Base-by-base conservation (phyloP, 1,140 invertebrate genomes). In the Drosophila kohkoa region DNA sequence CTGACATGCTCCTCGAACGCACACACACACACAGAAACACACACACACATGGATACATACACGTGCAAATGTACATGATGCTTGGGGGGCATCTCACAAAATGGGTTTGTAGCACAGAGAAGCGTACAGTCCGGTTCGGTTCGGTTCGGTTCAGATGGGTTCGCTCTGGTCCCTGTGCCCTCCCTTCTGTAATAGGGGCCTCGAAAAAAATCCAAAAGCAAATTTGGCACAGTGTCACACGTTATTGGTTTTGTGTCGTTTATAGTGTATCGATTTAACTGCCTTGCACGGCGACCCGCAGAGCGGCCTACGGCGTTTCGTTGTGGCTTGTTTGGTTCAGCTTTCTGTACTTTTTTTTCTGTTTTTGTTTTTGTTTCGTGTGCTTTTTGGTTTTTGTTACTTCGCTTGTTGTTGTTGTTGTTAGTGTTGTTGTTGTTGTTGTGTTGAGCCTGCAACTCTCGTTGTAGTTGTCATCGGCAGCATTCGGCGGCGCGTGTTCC, bases 261-360 rank as follows among this genome's bases (percentile, higher is more conserved):
- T 83, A 67, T 67, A 87, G 83, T 88, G 83, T 88, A 87, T 87
- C 83, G 83, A 87, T 87, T 87, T 83, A 83, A 87, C 77, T 69
- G 77, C 70, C 73, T 58, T 25, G 72, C 69, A 54, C 64, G 69
- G 73, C 83, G 38, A 77, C 83, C 79, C 83, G 83, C 57, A 30
- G 80, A 25, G 60, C 51, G 62, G 54, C 69, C 77, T 71, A 43
- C 49, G 66, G 73, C 76, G 64, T 70, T 60, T 48, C 45, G 55
- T 57, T 85, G 81, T 54, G 77, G 81, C 77, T 85, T 81, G 62
- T 77, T 81, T 81, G 68, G 73, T 69, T 83, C 69, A 68, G 43
- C 16, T 51, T 7, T 49, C 25, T 7, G 8, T n/a, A 13, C 11
- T 48, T 43, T 67, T 51, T 51, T 68, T 8, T 41, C 8, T 57